Evolutionary conservation across 2,797 vertebrate genomes (phyloP).

Genomic region (Microctenopoma lineatum): DNA sequence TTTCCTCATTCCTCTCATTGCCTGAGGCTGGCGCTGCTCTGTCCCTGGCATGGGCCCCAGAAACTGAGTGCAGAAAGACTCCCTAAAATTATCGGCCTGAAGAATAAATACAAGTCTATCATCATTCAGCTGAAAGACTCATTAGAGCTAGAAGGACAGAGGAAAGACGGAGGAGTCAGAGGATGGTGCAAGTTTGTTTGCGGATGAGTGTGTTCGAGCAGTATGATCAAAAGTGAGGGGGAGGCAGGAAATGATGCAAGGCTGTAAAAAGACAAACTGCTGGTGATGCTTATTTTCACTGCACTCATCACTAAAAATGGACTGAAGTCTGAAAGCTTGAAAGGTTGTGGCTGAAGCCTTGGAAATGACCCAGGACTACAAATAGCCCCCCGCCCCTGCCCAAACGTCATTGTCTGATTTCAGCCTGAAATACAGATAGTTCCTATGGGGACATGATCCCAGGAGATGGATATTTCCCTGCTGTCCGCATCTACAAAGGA

Average conservation of each 20-base stretch:
- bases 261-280: slow-evolving; percentile 81
- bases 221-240: slow-evolving; percentile 65
- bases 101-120: slow-evolving; percentile 87
- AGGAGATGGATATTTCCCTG: slow-evolving; percentile 76
- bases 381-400: slow-evolving; percentile 79
- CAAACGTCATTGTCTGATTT: slow-evolving; percentile 84
- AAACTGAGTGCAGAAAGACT: slow-evolving; percentile 73
- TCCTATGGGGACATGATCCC: slow-evolving; percentile 78
- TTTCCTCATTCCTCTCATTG: slow-evolving; percentile 76
- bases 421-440: slow-evolving; percentile 78
- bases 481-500: slow-evolving; percentile 80
- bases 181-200: slow-evolving; percentile 65
- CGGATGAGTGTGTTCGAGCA: slow-evolving; percentile 40
- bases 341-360: slow-evolving; percentile 74
- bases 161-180: slow-evolving; percentile 68
- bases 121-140: slow-evolving; percentile 85
- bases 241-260: slow-evolving; percentile 87
- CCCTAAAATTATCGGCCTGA: slow-evolving; percentile 77
- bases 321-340: slow-evolving; percentile 76
- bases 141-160: slow-evolving; percentile 86
- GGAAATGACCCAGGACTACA: slow-evolving; percentile 83
- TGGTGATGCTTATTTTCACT: slow-evolving; percentile 87
- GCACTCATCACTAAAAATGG: slow-evolving; percentile 87
- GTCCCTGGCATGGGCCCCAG: slow-evolving; percentile 84
- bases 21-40: slow-evolving; percentile 81